Conservation (phyloP, 2,888 invertebrate genomes). For the Pseudococcus longispinus region DNA sequence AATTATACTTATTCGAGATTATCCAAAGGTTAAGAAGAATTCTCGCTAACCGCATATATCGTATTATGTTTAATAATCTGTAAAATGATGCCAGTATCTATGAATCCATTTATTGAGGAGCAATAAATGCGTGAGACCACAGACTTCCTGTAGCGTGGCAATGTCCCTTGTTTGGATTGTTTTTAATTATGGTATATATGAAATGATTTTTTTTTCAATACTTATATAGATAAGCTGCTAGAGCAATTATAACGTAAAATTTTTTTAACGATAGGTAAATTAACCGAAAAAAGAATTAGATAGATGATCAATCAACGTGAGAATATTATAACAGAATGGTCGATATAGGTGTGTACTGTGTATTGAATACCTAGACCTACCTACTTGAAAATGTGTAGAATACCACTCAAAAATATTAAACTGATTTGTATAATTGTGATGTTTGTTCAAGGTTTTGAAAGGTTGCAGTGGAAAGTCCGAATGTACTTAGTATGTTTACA, state of each 20-base stretch:
- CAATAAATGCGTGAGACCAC: constrained; percentile 46
- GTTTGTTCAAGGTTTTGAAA: too few relatives aligned
- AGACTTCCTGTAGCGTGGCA: constrained; percentile 54
- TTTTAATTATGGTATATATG: constrained; percentile 29
- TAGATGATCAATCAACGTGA: background rate
- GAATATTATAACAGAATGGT: background rate
- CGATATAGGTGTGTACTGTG: too few relatives aligned
- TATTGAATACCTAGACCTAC: too few relatives aligned
- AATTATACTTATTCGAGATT: background rate
- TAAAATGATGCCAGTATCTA: constrained; percentile 50
- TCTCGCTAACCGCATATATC: constrained; percentile 38
- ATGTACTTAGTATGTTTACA: too few relatives aligned
- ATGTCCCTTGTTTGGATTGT: constrained; percentile 48
- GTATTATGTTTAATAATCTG: constrained; percentile 52
- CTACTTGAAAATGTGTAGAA: too few relatives aligned
- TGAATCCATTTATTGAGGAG: constrained; percentile 38
- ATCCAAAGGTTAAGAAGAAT: constrained; percentile 10
- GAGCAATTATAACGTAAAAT: background rate
- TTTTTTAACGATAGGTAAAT: background rate
- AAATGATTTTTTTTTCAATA: background rate
- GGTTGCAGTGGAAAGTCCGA: too few relatives aligned
- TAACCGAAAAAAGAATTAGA: background rate
- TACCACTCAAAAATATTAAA: too few relatives aligned
- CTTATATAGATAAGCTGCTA: background rate
- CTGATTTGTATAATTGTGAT: too few relatives aligned